Base-by-base conservation (phyloP, 2,113 vertebrate genomes). In the Gorilla gorilla region DNA sequence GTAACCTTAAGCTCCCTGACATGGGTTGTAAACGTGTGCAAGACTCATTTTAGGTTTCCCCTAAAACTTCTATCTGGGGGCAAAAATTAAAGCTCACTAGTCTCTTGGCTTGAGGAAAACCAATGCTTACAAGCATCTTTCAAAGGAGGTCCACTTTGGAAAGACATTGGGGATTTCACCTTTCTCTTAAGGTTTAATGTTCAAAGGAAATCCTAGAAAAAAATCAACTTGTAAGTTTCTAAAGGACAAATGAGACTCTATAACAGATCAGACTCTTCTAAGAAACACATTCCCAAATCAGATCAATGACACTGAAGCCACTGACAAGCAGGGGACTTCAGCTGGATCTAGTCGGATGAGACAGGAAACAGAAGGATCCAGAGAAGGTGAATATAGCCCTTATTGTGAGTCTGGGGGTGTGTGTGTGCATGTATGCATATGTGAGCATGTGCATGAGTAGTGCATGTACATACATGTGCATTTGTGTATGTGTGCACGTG, bases 301-400 rank as follows among this genome's bases (percentile, higher is more conserved):
- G 40, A 82, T 18, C 40, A 14, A 8, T 5, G 30, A 50, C 66
- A 1, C 6, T 0, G n/a, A 13, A 35, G 45, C 52, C 27, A 11
- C 55, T 13, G 43, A 11, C 43, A 30, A 27, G 35, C 0, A 1
- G 50, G 93, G 43, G 68, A 10, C 35, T 8, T n/a, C 72, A 12
- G 11, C 6, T 27, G 61, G 20, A 43, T 27, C 32, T 0, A 4
- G 35, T 66, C 25, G 75, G 5, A 0, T 0, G 66, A 50, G 3
- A 35, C 57, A 17, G 2, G 5, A 13, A 40, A 79, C 12, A 45
- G 55, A 50, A 50, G 55, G 43, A 12, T 7, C 8, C 0, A 5
- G 16, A 0, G 32, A 1, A 40, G 0, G 61, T 35, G 32, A 38
- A 43, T 0, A 0, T 0, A 22, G 48, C 43, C 14, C 4, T 32